Base-by-base conservation (phyloP, 2,113 vertebrate genomes). In the Regulus satrapa region DNA sequence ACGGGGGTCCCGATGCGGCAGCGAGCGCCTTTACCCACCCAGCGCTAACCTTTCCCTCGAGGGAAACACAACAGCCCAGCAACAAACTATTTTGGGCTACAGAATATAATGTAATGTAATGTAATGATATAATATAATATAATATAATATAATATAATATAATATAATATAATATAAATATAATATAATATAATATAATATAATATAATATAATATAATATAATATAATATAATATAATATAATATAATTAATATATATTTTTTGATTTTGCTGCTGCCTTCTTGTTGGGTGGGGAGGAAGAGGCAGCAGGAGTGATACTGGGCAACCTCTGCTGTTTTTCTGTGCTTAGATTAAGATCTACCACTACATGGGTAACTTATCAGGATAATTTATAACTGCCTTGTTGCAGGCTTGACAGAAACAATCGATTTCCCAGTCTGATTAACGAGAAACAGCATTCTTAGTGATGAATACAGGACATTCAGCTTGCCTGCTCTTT, bases 181-280 rank as follows among this genome's bases (percentile, higher is more conserved):
- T n/a, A n/a, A n/a, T n/a, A n/a, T n/a, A n/a, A n/a, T n/a, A n/a
- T n/a, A n/a, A n/a, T n/a, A n/a, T n/a, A n/a, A n/a, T n/a, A n/a
- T n/a, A n/a, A n/a, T n/a, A n/a, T n/a, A n/a, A n/a, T n/a, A n/a
- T n/a, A n/a, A n/a, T n/a, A n/a, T n/a, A n/a, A n/a, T n/a, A n/a
- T n/a, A n/a, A n/a, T n/a, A n/a, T n/a, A n/a, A n/a, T n/a, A n/a
- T n/a, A n/a, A n/a, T n/a, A n/a, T n/a, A n/a, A n/a, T n/a, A n/a
- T n/a, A n/a, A n/a, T n/a, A n/a, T n/a, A n/a, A n/a, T n/a, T n/a
- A n/a, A n/a, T n/a, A n/a, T n/a, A n/a, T n/a, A n/a, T n/a, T n/a
- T n/a, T 76, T 18, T 38, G 29, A 18, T 71, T 55, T 67, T 0
- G 0, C 38, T 29, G 14, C 11, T 40, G 2, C n/a, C 54, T 68